Evolutionary conservation across 1,140 invertebrate species (phyloP), one percentile per base, ranked within the genome.

Genomic region (Aporrectodea caliginosa): DNA sequence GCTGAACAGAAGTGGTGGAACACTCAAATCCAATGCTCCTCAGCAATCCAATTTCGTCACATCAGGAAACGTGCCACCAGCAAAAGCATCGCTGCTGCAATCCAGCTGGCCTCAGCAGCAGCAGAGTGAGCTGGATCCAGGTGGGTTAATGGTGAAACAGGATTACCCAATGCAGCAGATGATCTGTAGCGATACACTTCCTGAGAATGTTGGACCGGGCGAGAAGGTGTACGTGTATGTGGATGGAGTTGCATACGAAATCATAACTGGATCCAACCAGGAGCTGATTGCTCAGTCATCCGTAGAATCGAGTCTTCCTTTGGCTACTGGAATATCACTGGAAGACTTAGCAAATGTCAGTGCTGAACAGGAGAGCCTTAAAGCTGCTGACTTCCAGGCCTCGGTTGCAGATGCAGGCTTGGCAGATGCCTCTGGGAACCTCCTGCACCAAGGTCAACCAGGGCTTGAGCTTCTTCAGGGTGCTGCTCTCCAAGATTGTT

Each of bases 261-360:
- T 76, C 2, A 31, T 68, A n/a, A 22, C 33, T 35, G 75, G 75
- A 1, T 29, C 75, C 22, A 76, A 76, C 43, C 75, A 76, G 35
- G 75, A 76, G 16, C 35, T 76, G 32, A 76, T 76, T 0, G 75
- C 75, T n/a, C 75, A 35, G 29, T 35, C 75, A 16, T 16, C 35
- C 0, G 31, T 29, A n/a, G 75, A 43, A 58, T 58, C 33, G n/a
- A 68, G 32, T 1, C 12, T 43, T 58, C 32, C 27, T 6, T n/a
- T 30, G 16, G 43, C 27, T 27, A 76, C 35, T n/a, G 35, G 35
- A 32, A 76, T 76, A 22, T 76, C 75, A 1, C 75, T 76, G 75
- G 75, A 76, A 35, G 75, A 76, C 43, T 58, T 76, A 35, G 75
- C 75, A 35, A 76, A 35, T 43, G 35, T 76, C 16, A 76, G 75